phyloP scores from a whole-genome alignment of 2,888 invertebrate species.

The Thera britannica region DNA sequence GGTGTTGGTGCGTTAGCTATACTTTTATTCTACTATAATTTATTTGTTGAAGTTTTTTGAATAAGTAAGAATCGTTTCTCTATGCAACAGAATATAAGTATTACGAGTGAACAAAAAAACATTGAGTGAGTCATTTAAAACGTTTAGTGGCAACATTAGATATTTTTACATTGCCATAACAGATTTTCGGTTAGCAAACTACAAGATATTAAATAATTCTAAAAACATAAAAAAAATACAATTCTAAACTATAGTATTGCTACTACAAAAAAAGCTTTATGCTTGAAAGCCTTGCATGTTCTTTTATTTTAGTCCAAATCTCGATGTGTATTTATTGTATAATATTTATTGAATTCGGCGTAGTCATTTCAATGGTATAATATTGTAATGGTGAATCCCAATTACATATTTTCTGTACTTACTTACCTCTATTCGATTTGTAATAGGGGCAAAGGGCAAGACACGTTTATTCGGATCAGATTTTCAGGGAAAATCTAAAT shows the following conservation, averaged over 20 bases:
- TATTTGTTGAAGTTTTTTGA: constrained; percentile 50
- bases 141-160: constrained; percentile 22
- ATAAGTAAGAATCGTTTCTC: constrained; percentile 12
- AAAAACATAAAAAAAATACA: not conserved
- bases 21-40: constrained; percentile 29
- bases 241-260: constrained; percentile 55
- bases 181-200: not conserved
- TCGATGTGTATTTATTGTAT: constrained; percentile 46
- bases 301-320: constrained; percentile 54
- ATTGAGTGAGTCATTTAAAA: not conserved
- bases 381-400: constrained; percentile 19
- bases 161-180: constrained; percentile 1
- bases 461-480: constrained; percentile 29
- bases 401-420: constrained; percentile 3
- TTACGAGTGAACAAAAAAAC: not conserved
- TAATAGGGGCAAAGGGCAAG: constrained; percentile 4
- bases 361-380: constrained; percentile 1
- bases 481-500: constrained; percentile 18
- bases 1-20: constrained; percentile 49
- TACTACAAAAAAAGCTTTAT: constrained; percentile 64
- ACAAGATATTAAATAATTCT: not conserved
- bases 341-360: constrained; percentile 12
- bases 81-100: not conserved
- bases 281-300: constrained; percentile 75
- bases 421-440: constrained; percentile 16